These are phyloP conservation scores for Brienomyrus longianalis DNA, from an alignment of 2,113 vertebrate genomes.

Conservation along the genomic window DNA sequence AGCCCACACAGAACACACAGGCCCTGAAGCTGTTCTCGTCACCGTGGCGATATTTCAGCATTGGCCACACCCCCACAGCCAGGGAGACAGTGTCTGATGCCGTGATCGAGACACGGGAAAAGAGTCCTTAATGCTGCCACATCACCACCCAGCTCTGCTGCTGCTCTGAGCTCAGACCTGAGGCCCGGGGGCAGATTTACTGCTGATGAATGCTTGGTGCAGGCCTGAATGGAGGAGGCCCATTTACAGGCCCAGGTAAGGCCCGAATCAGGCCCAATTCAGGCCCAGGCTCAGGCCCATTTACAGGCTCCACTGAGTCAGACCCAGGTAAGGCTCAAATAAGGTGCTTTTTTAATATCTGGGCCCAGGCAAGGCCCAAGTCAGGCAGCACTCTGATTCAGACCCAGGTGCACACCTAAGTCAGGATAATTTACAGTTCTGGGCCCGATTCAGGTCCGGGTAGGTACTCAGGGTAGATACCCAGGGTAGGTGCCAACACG, in stretches of 20 bases:
- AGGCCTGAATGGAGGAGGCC: not conserved
- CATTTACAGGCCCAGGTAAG: not conserved
- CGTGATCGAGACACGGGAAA: conserved; percentile 30
- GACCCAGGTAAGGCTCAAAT: no score
- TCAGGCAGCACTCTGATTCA: not conserved
- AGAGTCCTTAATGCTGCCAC: not conserved
- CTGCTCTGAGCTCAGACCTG: not conserved
- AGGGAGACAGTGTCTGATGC: conserved; percentile 37
- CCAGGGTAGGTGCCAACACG: not conserved
- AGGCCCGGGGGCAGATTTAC: not conserved
- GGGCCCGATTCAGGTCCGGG: not conserved
- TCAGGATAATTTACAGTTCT: not conserved
- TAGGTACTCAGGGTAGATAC: not conserved
- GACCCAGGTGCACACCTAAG: not conserved
- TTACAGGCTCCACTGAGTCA: no score
- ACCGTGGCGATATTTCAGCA: conserved; percentile 48
- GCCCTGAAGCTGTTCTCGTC: conserved; percentile 43
- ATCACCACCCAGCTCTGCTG: not conserved
- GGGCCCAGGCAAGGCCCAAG: not conserved
- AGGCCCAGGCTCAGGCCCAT: no score
- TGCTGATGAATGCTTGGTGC: not conserved
- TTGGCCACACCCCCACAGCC: conserved; percentile 37
- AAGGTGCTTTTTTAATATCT: no score
- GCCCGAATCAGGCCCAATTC: not conserved
- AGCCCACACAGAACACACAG: conserved; percentile 33